Base-by-base conservation (phyloP, 2,888 invertebrate species). In the Tenodera sinensis region DNA sequence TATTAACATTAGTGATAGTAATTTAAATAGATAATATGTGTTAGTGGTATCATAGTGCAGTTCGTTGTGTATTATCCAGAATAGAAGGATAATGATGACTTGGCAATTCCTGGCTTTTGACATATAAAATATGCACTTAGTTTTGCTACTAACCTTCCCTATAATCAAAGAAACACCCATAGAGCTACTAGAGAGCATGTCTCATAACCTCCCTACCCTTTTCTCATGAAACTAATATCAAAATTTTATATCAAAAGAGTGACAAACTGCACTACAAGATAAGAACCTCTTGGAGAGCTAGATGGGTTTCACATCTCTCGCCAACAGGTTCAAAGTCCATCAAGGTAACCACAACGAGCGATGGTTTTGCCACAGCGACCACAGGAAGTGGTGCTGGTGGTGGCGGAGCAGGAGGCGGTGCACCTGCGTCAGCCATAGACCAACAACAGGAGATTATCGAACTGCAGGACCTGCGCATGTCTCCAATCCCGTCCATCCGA, bases 391-490 rank as follows among this genome's bases (percentile, higher is more conserved):
- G 54, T 71, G 25, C 20, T 71, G 54, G 15, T 71, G 54, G 54
- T 25, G 54, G 15, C 0, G 54, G 54, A 15, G 0, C 20, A 71
- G 54, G 20, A 71, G 54, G 54, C 15, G 54, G 54, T 71, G 54
- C 54, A 71, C 54, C 54, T 71, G 54, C 54, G 6, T 25, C 87
- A 9, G 34, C 30, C 14, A 12, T 83, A 14, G 87, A 87, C 25
- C 84, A 84, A 30, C 86, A 92, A 89, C 96, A 97, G 91, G 98
- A 98, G 93, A 98, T 98, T 92, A 98, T 98, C 92, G 98, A 98
- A 92, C 95, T 98, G 88, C 97, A 98, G 92, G 98, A 98, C 92
- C 95, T 97, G 83, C 94, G 97, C 91, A 95, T 97, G 95, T 97
- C 97, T 91, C 97, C 97, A 28, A 96, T 98, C 93, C 97, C 96